phyloP scores from a whole-genome alignment of 2,888 invertebrate genomes.

The Agonum fuliginosum region DNA sequence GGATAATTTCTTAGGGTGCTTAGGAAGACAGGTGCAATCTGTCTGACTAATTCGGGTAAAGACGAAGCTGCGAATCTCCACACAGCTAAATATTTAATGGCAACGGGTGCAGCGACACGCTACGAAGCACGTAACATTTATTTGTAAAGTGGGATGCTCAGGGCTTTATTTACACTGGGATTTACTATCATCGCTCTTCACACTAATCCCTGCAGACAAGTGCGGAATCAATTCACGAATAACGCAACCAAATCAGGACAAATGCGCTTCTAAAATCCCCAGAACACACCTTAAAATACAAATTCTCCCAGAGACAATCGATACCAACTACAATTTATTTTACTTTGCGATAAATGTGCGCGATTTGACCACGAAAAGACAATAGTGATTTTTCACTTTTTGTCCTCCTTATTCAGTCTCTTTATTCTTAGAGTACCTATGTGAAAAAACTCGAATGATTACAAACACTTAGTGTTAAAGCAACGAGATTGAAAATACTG shows the following conservation, averaged over 20 bases:
- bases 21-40: slow-evolving; percentile 18
- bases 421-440: too few species aligned
- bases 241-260: slow-evolving; percentile 50
- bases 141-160: neutral
- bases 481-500: too few species aligned
- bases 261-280: slow-evolving; percentile 40
- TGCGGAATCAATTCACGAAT: slow-evolving; percentile 54
- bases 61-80: slow-evolving; percentile 21
- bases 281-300: slow-evolving; percentile 28
- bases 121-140: slow-evolving; percentile 36
- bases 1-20: neutral
- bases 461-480: too few species aligned
- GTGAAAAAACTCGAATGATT: too few species aligned
- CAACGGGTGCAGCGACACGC: slow-evolving; percentile 9
- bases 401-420: too few species aligned
- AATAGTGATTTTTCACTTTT: too few species aligned
- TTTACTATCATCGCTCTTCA: slow-evolving; percentile 56
- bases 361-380: too few species aligned
- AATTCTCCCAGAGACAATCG: slow-evolving; percentile 23
- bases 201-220: slow-evolving; percentile 50
- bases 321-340: slow-evolving; percentile 11
- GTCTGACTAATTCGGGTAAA: slow-evolving; percentile 31
- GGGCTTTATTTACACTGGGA: slow-evolving; percentile 41
- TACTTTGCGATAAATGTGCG: too few species aligned
- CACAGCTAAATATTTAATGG: slow-evolving; percentile 46